Evolutionary conservation across 2,888 invertebrate genomes (phyloP).

Genomic region (Parnassius apollo): DNA sequence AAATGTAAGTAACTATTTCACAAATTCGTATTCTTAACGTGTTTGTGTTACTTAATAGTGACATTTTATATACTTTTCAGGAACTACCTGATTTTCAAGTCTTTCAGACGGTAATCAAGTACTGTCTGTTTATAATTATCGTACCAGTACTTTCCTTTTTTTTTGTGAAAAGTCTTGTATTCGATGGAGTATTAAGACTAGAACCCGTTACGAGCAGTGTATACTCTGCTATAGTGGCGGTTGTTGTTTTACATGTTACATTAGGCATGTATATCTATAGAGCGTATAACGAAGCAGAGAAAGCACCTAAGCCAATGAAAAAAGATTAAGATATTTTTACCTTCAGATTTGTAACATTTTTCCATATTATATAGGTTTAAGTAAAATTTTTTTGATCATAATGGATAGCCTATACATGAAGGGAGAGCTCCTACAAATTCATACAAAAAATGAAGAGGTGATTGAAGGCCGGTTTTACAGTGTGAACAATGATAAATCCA

Average conservation of each 20-base stretch:
- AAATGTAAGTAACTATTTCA: slow-evolving; percentile 61
- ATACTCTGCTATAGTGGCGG: slow-evolving; percentile 88
- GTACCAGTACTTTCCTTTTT: slow-evolving; percentile 90
- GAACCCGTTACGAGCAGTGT: slow-evolving; percentile 85
- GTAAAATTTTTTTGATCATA: slow-evolving; percentile 34
- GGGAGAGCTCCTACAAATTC: slow-evolving; percentile 73
- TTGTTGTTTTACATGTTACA: slow-evolving; percentile 87
- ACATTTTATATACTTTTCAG: slow-evolving; percentile 56
- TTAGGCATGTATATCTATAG: slow-evolving; percentile 89
- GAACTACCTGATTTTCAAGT: slow-evolving; percentile 85
- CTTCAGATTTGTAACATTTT: slow-evolving; percentile 20
- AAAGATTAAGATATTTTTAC: slow-evolving; percentile 55
- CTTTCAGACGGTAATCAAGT: slow-evolving; percentile 88
- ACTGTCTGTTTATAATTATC: slow-evolving; percentile 88
- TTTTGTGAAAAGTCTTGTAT: slow-evolving; percentile 83
- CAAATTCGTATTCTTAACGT: not conserved
- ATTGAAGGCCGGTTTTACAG: slow-evolving; percentile 71
- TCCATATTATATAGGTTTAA: no score
- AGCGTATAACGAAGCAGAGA: slow-evolving; percentile 84
- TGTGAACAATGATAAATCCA: slow-evolving; percentile 69
- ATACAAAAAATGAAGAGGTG: slow-evolving; percentile 66
- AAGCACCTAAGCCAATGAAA: slow-evolving; percentile 64
- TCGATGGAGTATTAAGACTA: slow-evolving; percentile 83
- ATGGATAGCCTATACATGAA: slow-evolving; percentile 74
- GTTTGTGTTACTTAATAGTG: no score